phyloP scores from a whole-genome alignment of 92 coral and sea anemone species.

The Palythoa heliodiscus region DNA sequence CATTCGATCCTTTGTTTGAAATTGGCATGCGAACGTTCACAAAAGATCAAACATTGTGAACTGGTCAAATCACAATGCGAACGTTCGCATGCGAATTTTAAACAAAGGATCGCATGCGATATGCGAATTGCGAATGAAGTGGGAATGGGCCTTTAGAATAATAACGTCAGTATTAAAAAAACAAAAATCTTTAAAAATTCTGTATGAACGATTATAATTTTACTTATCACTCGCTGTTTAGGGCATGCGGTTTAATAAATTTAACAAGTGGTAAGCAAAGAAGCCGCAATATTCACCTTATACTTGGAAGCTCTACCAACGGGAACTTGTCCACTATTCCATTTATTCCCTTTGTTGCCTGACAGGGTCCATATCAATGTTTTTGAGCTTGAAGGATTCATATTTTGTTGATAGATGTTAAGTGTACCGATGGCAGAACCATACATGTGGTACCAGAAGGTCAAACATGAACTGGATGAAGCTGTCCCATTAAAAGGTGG shows the following conservation, averaged over 20 bases:
- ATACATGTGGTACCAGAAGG: conserved; percentile 98
- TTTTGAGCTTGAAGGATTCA: conserved; percentile 34
- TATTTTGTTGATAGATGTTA: conserved; percentile 78
- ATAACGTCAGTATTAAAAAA: too few relatives aligned
- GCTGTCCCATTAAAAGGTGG: conserved; percentile 70
- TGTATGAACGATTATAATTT: too few relatives aligned
- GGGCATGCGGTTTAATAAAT: not conserved
- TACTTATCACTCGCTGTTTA: too few relatives aligned
- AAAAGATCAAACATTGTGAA: too few relatives aligned
- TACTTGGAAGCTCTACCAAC: conserved; percentile 67
- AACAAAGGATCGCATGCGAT: too few relatives aligned
- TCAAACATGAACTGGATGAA: conserved; percentile 70
- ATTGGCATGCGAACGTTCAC: too few relatives aligned
- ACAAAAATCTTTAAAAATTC: too few relatives aligned
- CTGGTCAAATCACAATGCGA: too few relatives aligned
- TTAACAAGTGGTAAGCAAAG: not conserved
- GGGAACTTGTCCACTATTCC: conserved; percentile 95
- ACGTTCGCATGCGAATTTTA: too few relatives aligned
- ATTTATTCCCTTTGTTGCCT: conserved; percentile 75
- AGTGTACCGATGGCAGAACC: conserved; percentile 76
- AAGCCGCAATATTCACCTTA: conserved; percentile 44
- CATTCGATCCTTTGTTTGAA: too few relatives aligned
- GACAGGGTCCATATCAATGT: conserved; percentile 77
- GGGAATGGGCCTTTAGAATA: too few relatives aligned
- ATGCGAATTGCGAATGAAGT: too few relatives aligned